Evolutionary conservation across 2,888 invertebrate species (phyloP).

Genomic region (Xestia ashworthii): DNA sequence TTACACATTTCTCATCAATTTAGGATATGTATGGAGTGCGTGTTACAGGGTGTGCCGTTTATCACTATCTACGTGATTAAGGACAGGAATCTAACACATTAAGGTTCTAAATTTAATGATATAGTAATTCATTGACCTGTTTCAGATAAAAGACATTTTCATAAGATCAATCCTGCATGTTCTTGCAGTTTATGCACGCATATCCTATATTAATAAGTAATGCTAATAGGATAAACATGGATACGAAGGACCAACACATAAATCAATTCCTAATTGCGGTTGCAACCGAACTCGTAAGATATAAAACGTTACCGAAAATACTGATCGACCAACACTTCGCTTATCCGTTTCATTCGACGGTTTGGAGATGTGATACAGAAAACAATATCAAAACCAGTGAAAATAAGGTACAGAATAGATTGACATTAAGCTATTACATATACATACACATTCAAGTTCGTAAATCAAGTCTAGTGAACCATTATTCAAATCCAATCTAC

Average conservation of each 20-base stretch:
- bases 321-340: constrained; percentile 70
- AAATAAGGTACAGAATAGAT: constrained; percentile 3
- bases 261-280: constrained; percentile 79
- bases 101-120: constrained; percentile 34
- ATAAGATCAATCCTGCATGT: constrained; percentile 3
- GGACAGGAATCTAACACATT: constrained; percentile 21
- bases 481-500: constrained; percentile 13
- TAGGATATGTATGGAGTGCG: constrained; percentile 49
- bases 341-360: constrained; percentile 71
- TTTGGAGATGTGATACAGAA: constrained; percentile 59
- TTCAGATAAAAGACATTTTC: background rate
- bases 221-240: constrained; percentile 80
- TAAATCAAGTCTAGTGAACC: constrained; percentile 11
- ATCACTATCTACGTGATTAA: background rate
- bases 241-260: constrained; percentile 80
- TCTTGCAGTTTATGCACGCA: constrained; percentile 21
- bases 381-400: background rate
- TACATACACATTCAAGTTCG: constrained; percentile 11
- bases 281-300: constrained; percentile 78
- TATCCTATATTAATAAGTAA: constrained; percentile 61
- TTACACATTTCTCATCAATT: constrained; percentile 49
- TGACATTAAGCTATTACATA: constrained; percentile 36
- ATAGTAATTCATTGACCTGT: constrained; percentile 23
- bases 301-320: constrained; percentile 69
- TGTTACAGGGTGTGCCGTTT: background rate